Evolutionary conservation across 2,888 invertebrate species (phyloP).

Genomic region (Trissolcus japonicus): DNA sequence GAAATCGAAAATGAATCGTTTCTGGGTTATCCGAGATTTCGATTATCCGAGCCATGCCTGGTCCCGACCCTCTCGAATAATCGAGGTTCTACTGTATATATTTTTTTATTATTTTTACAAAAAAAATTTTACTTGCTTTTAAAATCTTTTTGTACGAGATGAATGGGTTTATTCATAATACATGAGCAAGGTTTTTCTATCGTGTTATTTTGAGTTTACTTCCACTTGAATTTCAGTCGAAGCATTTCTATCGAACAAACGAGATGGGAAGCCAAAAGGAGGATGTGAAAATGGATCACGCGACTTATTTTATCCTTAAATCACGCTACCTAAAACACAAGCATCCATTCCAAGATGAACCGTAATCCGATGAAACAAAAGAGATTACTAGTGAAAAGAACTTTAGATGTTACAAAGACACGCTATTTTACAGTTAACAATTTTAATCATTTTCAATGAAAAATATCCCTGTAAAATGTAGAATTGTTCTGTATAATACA

Average conservation of each 20-base stretch:
- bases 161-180: slow-evolving; percentile 2
- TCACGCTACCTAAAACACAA: slow-evolving; percentile 38
- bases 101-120: no score
- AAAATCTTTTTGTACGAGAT: neutral
- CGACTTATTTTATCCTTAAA: slow-evolving; percentile 46
- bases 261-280: slow-evolving; percentile 15
- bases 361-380: slow-evolving; percentile 25
- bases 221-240: slow-evolving; percentile 14
- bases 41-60: no score
- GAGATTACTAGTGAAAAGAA: slow-evolving; percentile 1
- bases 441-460: slow-evolving; percentile 24
- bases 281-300: slow-evolving; percentile 40
- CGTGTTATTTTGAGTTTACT: slow-evolving; percentile 7
- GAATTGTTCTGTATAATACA: no score
- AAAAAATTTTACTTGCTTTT: no score
- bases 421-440: slow-evolving; percentile 2
- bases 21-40: no score
- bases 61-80: no score
- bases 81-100: no score
- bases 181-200: neutral
- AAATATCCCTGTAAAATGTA: neutral
- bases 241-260: slow-evolving; percentile 25
- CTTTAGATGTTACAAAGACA: slow-evolving; percentile 4
- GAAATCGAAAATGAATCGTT: no score
- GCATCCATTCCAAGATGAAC: slow-evolving; percentile 31